Evolutionary conservation across 1,140 invertebrate species (phyloP).

Genomic region (Drosophila busckii): DNA sequence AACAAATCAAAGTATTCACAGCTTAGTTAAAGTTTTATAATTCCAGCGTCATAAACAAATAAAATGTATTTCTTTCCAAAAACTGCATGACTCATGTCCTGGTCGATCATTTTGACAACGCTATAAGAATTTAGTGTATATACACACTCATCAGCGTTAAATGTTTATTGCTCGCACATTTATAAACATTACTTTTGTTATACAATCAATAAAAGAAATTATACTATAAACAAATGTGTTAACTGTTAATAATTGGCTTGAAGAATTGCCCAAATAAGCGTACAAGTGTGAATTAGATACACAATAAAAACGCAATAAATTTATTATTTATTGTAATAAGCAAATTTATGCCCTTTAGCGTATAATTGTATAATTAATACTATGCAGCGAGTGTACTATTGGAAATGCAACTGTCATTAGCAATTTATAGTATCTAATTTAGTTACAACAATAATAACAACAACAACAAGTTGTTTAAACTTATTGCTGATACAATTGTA

Average conservation of each 20-base stretch:
- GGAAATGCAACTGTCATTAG: not conserved
- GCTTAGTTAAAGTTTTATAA: constrained; percentile 36
- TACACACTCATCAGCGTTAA: no score
- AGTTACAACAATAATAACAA: constrained; percentile 6
- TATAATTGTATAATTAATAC: not conserved
- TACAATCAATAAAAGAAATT: constrained; percentile 26
- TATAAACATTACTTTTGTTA: no score
- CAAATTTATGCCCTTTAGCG: no score
- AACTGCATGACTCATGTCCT: constrained; percentile 29
- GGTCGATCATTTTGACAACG: not conserved
- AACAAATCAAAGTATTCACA: constrained; percentile 12
- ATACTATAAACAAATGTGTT: constrained; percentile 33
- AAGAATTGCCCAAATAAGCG: constrained; percentile 16
- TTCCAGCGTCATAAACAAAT: constrained; percentile 32
- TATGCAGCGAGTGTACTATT: not conserved
- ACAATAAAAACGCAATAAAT: no score
- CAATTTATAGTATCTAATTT: no score
- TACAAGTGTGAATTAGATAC: constrained; percentile 30
- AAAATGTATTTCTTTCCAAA: constrained; percentile 8
- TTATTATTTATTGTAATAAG: no score
- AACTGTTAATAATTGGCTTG: constrained; percentile 33
- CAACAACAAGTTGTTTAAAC: not conserved
- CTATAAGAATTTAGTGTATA: not conserved
- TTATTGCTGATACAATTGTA: constrained; percentile 13
- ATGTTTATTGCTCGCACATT: no score